These are phyloP conservation scores for Lucilia sericata DNA, from an alignment of 1,140 invertebrate species.

Conservation along the genomic window DNA sequence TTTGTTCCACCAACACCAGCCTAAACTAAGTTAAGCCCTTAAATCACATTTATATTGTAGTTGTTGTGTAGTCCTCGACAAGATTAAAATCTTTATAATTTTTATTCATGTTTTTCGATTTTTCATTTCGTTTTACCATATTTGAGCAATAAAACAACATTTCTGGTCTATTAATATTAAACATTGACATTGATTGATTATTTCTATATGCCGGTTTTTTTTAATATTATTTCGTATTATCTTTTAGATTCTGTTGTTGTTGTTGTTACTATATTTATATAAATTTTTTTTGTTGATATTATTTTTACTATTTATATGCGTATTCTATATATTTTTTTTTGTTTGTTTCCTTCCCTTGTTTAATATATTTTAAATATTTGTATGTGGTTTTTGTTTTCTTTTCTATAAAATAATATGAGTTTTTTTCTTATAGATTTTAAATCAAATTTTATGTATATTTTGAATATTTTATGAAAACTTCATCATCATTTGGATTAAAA, in stretches of 20 bases:
- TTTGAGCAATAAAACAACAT: constrained; percentile 32
- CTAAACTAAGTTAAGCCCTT: neutral
- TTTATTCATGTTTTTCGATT: neutral
- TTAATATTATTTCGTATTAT: neutral
- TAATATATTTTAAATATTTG: neutral
- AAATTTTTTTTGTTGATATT: neutral
- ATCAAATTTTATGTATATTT: constrained; percentile 9
- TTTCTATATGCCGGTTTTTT: neutral
- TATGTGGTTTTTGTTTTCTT: constrained; percentile 20
- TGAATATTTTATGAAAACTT: constrained; percentile 12
- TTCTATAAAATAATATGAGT: neutral
- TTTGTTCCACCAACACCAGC: neutral
- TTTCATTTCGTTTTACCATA: neutral
- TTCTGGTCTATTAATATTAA: constrained; percentile 37
- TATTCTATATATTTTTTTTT: too few species aligned
- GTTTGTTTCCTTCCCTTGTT: too few species aligned
- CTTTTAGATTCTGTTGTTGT: neutral
- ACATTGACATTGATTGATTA: constrained; percentile 42
- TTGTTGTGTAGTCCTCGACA: neutral
- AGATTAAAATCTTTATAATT: constrained; percentile 14
- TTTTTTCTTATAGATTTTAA: constrained; percentile 12
- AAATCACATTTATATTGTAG: neutral
- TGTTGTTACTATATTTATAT: neutral
- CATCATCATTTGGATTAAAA: constrained; percentile 14
- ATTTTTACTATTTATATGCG: neutral